Base-by-base conservation (phyloP, 2,888 invertebrate species). In the Stratiomys singularior region DNA sequence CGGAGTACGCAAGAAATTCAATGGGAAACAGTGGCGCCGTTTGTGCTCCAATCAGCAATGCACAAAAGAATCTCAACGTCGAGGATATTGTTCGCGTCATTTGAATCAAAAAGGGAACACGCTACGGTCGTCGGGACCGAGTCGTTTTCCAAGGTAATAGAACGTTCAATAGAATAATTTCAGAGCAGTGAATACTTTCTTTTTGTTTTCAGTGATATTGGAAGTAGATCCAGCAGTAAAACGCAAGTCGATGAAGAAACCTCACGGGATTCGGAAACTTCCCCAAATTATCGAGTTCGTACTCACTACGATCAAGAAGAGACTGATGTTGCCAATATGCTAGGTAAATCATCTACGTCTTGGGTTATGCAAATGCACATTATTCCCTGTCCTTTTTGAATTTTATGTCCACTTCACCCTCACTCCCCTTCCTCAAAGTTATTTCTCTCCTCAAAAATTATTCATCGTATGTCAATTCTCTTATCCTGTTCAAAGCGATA, bases 21-120 rank as follows among this genome's bases (percentile, higher is more conserved):
- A 99, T 89, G 99, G 99, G 47, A 99, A 99, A 88, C 99, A 99
- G 87, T 99, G 99, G 99, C 91, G 99, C 80, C 90, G 99, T 83
- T 90, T 99, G 81, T 99, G 99, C 89, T 97, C 97, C 79, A 96
- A 95, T 87, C 96, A 96, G 84, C 95, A 96, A 77, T 99, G 98
- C 88, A 94, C 93, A 47, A 96, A 96, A 89, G 99, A 99, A 90
- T 98, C 98, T 84, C 99, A 99, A 88, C 90, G 99, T 52, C 91
- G 98, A 82, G 99, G 99, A 52, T 99, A 91, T 88, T 99, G 99
- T 87, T 99, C 99, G 25, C 89, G 99, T 74, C 99, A 99, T 88
- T 91, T 99, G 82, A 98, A 96, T 82, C 91, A 97, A 83, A 93
- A 96, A 85, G 96, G 96, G 77, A 87, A 83, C 82, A 83, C 86